Base-by-base conservation (phyloP, 30 jellyfish, hydroid and myxozoan species). In the Chrysaora quinquecirrha region DNA sequence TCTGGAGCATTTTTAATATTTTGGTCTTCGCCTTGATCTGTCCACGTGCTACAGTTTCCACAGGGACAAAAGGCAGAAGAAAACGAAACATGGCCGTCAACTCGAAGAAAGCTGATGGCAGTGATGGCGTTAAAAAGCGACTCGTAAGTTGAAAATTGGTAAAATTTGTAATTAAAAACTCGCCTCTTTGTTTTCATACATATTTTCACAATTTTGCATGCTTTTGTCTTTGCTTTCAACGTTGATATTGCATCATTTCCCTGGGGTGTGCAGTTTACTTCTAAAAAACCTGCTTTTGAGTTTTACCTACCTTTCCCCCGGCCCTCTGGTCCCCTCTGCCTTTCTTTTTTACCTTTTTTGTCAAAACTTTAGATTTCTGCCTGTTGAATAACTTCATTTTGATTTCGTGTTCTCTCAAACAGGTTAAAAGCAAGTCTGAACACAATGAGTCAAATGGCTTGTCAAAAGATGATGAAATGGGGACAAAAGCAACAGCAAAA, bases 91-190 rank as follows among this genome's bases (percentile, higher is more conserved):
- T 38, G 54, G 54, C 54, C 6, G 11, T 3, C 54, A 14, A 38
- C 14, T 38, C 14, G 14, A 14, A 14, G 6, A 38, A 38, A 25
- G 2, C n/a, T 69, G 23, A 33, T 12, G 43, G 34, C 0, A 48
- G 20, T 4, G 80, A 31, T n/a, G 27, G 58, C 7, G 23, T 48
- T 50, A 73, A 48, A 48, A 73, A 30, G 48, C 67, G 85, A 47
- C 67, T 43, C 50, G 85, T 28, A 62, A 31, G 80, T 24, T 11
- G 48, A 22, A 31, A 24, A 35, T 48, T 2, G n/a, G 54, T 38
- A 3, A 14, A 6, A 38, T 38, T 38, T 38, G 54, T 14, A 38
- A 38, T 38, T 38, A 38, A 52, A 19, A 3, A 3, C 19, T 52
- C 19, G 27, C 29, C 25, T 52, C 68, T 7, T 52, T 52, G 29